Evolutionary conservation across 2,113 vertebrate genomes (phyloP), one percentile per base, ranked within the genome.

Genomic region (Triplophysa rosa): DNA sequence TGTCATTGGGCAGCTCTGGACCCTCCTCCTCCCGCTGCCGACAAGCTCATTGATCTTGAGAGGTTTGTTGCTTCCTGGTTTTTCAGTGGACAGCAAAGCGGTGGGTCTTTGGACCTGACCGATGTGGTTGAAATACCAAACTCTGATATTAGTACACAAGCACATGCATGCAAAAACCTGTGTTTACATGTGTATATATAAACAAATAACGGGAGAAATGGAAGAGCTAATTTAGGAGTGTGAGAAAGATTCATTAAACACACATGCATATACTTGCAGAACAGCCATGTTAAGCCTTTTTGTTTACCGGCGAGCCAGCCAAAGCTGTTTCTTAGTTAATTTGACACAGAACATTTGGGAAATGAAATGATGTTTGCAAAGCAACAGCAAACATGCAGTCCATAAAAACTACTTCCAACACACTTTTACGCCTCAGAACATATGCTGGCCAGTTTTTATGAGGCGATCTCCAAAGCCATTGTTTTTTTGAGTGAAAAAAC

Each of bases 31-130:
- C 87, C 89, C 87, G 64, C 72, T 88, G 66, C 73, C 59, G 68
- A 75, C 82, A 70, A 59, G 76, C 73, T 87, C 87, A 89, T 89
- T 90, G 90, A 92, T 91, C 84, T 91, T 90, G 68, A 49, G 84
- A 81, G 73, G 29, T 0, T 61, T 82, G 84, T 86, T 84, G 82
- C 80, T 81, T 88, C 76, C 82, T 78, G 67, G 74, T 85, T 65
- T 77, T 72, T 68, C 24, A 69, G 82, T 77, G 21, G 85, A 77
- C 80, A 83, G 74, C 71, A 78, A 71, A 49, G 74, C 40, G 71
- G 71, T 69, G 83, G 67, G 70, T 66, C 26, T 70, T 75, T 79
- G 62, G 24, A 81, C 68, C 83, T 61, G 17, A 71, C 69, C 73
- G 62, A 67, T 82, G 24, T 33, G 52, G 47, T 26, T 73, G 49